Evolutionary conservation across 2,113 vertebrate species (phyloP), one percentile per base, ranked within the genome.

Genomic region (Spea multiplicata): DNA sequence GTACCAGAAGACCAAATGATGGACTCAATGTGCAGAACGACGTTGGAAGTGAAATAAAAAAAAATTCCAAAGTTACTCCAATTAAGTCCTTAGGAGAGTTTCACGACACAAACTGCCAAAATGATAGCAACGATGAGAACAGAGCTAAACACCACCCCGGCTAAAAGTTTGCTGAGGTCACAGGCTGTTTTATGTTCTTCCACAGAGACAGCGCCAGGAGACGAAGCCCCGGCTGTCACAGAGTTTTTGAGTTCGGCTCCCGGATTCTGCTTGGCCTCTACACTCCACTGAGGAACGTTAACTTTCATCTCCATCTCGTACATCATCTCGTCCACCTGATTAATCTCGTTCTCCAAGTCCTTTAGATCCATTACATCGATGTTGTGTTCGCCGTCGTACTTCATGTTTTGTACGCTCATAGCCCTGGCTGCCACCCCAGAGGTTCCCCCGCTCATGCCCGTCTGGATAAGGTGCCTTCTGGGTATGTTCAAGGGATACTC

Each of bases 301-400:
- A 99, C 96, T 84, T 98, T 98, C 96, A 95, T 95, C 86, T 99
- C 97, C 97, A 99, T 98, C 86, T 98, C 95, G 76, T 95, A 92
- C 91, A 96, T 94, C 96, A 98, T 97, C 87, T 95, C 92, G 75
- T 90, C 93, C 83, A 99, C 91, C 88, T 96, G 95, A 81, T 88
- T 85, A 85, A 98, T 93, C 88, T 99, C 97, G 4, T 87, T 87
- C 83, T 97, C 95, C 81, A 99, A 90, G 68, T 96, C 94, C 64
- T 89, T 89, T 70, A 97, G 87, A 75, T 98, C 97, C 4, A 88
- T 85, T n/a, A 92, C 94, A 80, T 98, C 96, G 78, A 98, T 94
- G 85, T 94, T 91, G 81, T 86, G 81, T 66, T 95, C 93, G 0
- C 92, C 94, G 65, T 97, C 94, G 49, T 95, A 97, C 78, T 94